phyloP scores from a whole-genome alignment of 2,888 invertebrate species.

The Alentia gelatinosa region DNA sequence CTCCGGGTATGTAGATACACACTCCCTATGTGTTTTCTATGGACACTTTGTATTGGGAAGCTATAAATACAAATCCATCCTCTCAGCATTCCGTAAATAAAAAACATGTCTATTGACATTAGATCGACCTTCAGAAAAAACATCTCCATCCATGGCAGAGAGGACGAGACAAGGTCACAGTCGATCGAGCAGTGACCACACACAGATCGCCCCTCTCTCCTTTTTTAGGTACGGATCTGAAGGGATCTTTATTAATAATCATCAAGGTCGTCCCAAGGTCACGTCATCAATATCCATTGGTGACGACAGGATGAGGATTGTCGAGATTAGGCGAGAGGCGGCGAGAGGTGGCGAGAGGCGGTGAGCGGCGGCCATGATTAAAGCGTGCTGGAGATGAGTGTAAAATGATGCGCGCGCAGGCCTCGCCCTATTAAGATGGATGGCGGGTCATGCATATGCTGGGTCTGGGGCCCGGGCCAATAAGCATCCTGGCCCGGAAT shows the following conservation, averaged over 20 bases:
- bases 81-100: no score
- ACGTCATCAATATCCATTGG: conserved; percentile 43
- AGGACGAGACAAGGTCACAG: no score
- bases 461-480: not conserved
- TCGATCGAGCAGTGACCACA: no score
- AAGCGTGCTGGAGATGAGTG: conserved; percentile 9
- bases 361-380: not conserved
- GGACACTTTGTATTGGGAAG: no score
- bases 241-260: conserved; percentile 37
- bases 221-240: no score
- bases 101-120: no score
- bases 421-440: conserved; percentile 16
- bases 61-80: no score
- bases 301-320: not conserved
- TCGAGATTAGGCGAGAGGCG: not conserved
- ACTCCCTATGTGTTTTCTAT: no score
- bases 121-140: no score
- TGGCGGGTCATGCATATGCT: conserved; percentile 41
- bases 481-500: not conserved
- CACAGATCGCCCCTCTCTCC: no score
- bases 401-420: conserved; percentile 17
- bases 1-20: no score
- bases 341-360: not conserved
- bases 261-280: conserved; percentile 25
- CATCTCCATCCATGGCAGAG: no score